A percentile compares a stretch with the other conserved stretches of the same genome.
Conservation (phyloP, 1,140 invertebrate species). For the Heterodera carotae region DNA sequence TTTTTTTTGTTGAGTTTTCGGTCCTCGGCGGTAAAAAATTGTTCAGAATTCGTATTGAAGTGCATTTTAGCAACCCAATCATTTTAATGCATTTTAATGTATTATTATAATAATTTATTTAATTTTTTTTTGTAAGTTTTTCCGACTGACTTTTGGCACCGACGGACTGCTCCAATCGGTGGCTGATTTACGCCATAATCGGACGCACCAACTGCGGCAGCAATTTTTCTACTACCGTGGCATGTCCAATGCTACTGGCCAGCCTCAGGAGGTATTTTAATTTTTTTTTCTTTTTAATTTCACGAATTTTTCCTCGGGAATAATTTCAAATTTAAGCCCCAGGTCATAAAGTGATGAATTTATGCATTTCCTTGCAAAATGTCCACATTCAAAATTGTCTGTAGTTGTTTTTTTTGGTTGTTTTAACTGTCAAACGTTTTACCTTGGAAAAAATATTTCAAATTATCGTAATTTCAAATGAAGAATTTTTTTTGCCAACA, state of each 20-base stretch:
- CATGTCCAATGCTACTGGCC: constrained; percentile 7
- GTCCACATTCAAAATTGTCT: no score
- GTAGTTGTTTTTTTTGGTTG: no score
- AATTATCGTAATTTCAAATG: no score
- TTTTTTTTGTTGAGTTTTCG: no score
- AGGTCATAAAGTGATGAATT: no score
- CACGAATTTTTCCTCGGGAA: constrained; percentile 27
- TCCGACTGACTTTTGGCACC: constrained; percentile 22
- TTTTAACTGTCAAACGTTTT: no score
- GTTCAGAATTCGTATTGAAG: no score
- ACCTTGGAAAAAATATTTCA: no score
- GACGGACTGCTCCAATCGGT: constrained; percentile 28
- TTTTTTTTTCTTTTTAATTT: constrained; percentile 63
- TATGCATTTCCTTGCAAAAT: no score
- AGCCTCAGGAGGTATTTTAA: constrained; percentile 5
- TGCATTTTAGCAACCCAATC: neutral
- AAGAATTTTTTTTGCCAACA: no score
- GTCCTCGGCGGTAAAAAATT: no score
- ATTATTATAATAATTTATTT: neutral
- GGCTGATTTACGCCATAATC: constrained; percentile 24
- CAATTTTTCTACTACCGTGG: constrained; percentile 37
- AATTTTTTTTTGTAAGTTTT: constrained; percentile 26
- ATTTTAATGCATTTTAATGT: neutral
- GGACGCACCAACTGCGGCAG: constrained; percentile 16
- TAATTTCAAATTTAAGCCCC: no score